Base-by-base conservation (phyloP, 2,888 invertebrate genomes). In the Melolontha melolontha region DNA sequence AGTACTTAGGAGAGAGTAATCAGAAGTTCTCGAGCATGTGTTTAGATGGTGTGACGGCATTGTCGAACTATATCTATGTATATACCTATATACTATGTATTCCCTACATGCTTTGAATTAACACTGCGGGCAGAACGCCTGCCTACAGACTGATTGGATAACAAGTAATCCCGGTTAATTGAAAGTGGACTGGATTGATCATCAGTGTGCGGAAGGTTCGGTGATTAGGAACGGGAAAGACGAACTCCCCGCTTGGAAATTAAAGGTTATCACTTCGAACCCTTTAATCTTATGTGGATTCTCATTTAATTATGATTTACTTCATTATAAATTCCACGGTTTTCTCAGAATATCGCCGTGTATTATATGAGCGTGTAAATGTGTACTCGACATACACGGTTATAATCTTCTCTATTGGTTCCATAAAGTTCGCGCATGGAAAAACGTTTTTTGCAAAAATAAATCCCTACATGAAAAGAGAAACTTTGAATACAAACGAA, bases 131-230 rank as follows among this genome's bases (percentile, higher is more conserved):
- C 79, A 77, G 78, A 79, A 72, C 76, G 71, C 69, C 72, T 40
- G 63, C 34, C 75, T 75, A 73, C 73, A 75, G 77, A 77, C 78
- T 81, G 81, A 81, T 81, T 81, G 81, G 81, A 80, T 81, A 82
- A 80, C 80, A 80, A 79, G 79, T 82, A 81, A 82, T 81, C 81
- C 79, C 74, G 79, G 78, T 81, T 81, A 82, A 82, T 81, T 82
- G 82, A 81, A 81, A 81, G 80, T 79, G 81, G 80, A 81, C 80
- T 76, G 80, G 79, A 78, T 79, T 80, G 80, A 81, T 82, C 79
- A 80, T 78, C 59, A 62, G 47, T 62, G 59, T 14, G 77, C 27
- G 34, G 12, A 27, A 34, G 27, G 40, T 17, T 16, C 49, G 47
- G n/a, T 8, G 27, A 27, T 12, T 27, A 42, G 42, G 14, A 14